Conservation (phyloP, 2,113 vertebrate genomes). For the Holacanthus passer region DNA sequence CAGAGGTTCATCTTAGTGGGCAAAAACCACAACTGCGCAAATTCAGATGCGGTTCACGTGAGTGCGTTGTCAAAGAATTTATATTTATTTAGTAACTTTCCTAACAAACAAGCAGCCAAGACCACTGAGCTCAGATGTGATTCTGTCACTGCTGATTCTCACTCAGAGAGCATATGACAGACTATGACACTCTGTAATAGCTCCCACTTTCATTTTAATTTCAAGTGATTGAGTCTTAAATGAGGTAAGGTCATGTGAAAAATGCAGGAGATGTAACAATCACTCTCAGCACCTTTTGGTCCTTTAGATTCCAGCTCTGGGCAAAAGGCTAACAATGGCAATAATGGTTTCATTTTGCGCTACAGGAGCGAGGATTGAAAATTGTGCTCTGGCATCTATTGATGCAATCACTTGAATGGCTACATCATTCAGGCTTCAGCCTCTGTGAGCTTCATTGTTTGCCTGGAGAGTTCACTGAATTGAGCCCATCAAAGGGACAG, state of each 20-base stretch:
- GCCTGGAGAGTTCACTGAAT: conserved; percentile 32
- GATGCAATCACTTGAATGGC: conserved; percentile 56
- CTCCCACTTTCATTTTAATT: conserved; percentile 41
- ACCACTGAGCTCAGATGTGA: neutral
- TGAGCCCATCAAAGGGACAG: conserved; percentile 7
- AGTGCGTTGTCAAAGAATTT: neutral
- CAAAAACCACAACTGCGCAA: neutral
- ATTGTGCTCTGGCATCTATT: conserved; percentile 35
- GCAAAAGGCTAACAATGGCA: conserved; percentile 35
- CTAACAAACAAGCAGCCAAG: neutral
- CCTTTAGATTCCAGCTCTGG: conserved; percentile 8
- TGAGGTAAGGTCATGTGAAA: conserved; percentile 42
- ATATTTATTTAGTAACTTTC: neutral
- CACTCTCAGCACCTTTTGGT: conserved; percentile 13
- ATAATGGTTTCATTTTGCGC: conserved; percentile 53
- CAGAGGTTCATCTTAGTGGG: neutral
- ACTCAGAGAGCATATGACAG: neutral
- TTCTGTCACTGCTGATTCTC: neutral
- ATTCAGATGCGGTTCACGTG: neutral
- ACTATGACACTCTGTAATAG: conserved; percentile 17
- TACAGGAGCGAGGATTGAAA: conserved; percentile 28
- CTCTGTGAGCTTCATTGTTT: conserved; percentile 12
- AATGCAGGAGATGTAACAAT: conserved; percentile 1
- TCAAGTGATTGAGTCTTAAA: conserved; percentile 43
- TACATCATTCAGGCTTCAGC: conserved; percentile 30